Conservation (phyloP, 2,113 vertebrate species). For the Carassius auratus region DNA sequence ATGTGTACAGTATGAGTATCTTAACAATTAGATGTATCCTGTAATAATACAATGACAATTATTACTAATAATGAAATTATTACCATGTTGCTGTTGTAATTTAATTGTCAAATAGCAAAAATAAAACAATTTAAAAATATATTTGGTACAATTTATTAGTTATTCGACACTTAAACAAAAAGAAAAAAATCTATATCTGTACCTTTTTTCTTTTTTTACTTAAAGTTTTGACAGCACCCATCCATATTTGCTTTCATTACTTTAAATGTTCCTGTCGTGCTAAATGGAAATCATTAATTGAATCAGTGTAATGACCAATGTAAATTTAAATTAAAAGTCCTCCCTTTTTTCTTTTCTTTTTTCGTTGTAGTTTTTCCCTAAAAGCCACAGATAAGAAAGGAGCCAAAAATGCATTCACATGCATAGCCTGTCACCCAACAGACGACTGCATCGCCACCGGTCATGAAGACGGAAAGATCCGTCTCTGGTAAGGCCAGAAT, state of each 20-base stretch:
- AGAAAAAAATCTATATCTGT: not conserved
- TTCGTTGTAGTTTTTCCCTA: slow-evolving; percentile 79
- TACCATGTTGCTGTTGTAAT: not conserved
- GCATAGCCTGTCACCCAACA: slow-evolving; percentile 85
- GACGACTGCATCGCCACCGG: slow-evolving; percentile 95
- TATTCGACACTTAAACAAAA: not conserved
- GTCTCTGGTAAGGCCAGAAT: slow-evolving; percentile 81
- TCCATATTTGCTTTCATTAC: not conserved
- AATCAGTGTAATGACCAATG: not conserved
- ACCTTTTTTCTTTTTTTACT: too few relatives aligned
- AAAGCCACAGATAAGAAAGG: slow-evolving; percentile 77
- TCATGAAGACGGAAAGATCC: slow-evolving; percentile 91
- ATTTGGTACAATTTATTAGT: not conserved
- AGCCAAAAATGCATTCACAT: slow-evolving; percentile 82
- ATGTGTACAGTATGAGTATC: too few relatives aligned
- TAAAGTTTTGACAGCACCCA: not conserved
- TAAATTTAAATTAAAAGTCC: not conserved
- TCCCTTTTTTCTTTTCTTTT: not conserved
- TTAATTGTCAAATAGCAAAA: not conserved
- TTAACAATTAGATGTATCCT: not conserved
- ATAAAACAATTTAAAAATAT: not conserved
- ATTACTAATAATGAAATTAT: not conserved
- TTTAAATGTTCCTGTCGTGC: not conserved
- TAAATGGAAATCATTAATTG: not conserved
- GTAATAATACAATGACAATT: not conserved